Evolutionary conservation across 2,888 invertebrate genomes (phyloP).

Genomic region (Hecatera dysodea): DNA sequence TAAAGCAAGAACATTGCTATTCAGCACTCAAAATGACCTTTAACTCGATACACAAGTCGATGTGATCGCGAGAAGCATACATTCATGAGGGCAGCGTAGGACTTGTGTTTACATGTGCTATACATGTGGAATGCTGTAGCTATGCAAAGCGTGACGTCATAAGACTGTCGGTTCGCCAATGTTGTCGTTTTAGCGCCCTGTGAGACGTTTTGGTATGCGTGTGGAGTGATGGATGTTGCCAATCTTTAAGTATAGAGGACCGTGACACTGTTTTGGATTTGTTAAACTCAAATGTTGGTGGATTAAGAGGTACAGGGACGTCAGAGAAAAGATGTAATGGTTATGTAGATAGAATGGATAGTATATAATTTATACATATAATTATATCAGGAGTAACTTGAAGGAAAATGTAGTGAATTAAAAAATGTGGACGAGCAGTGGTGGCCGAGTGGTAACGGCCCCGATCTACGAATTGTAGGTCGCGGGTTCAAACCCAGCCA

Average conservation of each 20-base stretch:
- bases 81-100: constrained; percentile 50
- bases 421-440: too few species aligned
- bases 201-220: constrained; percentile 20
- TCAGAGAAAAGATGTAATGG: too few species aligned
- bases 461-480: too few species aligned
- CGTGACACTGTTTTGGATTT: constrained; percentile 4
- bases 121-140: constrained; percentile 12
- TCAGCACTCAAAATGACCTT: constrained; percentile 70
- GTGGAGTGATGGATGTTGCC: background rate
- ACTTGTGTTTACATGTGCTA: constrained; percentile 57
- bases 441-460: too few species aligned
- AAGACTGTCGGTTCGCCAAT: background rate
- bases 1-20: constrained; percentile 63
- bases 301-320: too few species aligned
- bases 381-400: too few species aligned
- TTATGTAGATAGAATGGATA: too few species aligned
- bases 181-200: background rate
- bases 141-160: constrained; percentile 5
- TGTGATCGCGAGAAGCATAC: constrained; percentile 58
- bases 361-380: too few species aligned
- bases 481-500: too few species aligned
- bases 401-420: too few species aligned
- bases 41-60: constrained; percentile 67
- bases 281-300: too few species aligned
- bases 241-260: background rate